Conservation (phyloP, 2,797 vertebrate species). For the Taenioides sp. region DNA sequence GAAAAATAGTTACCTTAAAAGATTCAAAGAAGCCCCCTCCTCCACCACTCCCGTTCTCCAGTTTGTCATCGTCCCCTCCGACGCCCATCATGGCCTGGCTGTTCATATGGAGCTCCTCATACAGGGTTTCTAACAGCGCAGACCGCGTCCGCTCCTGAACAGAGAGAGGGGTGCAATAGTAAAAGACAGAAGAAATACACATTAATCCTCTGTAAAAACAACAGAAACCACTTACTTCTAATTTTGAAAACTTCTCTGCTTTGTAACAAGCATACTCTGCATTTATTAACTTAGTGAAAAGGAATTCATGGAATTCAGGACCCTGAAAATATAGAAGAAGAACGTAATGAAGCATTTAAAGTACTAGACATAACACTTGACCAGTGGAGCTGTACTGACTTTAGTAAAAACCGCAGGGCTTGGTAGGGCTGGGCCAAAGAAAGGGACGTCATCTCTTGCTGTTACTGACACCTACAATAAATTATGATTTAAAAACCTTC, state of each 20-base stretch:
- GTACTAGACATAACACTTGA: background rate
- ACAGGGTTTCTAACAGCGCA: constrained; percentile 89
- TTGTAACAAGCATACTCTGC: constrained; percentile 96
- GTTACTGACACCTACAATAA: constrained; percentile 88
- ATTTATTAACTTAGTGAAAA: constrained; percentile 95
- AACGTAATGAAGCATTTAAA: background rate
- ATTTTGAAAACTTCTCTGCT: constrained; percentile 94
- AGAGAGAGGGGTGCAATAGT: background rate
- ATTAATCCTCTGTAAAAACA: background rate
- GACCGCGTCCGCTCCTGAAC: constrained; percentile 81
- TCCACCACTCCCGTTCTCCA: constrained; percentile 82
- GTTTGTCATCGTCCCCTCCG: constrained; percentile 87
- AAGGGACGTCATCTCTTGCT: constrained; percentile 91
- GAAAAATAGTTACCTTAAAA: constrained; percentile 84
- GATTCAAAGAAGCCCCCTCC: constrained; percentile 92
- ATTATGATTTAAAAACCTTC: constrained; percentile 16
- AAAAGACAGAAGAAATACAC: background rate
- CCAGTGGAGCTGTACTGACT: constrained; percentile 69
- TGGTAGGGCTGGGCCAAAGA: constrained; percentile 90
- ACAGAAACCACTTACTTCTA: constrained; percentile 83
- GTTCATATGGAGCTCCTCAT: constrained; percentile 91
- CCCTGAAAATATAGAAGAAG: constrained; percentile 73
- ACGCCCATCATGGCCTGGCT: constrained; percentile 96
- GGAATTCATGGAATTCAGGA: constrained; percentile 89
- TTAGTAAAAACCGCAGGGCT: constrained; percentile 92